phyloP scores from a whole-genome alignment of 2,113 vertebrate species.

The Calyptommatus sinebrachiatus region DNA sequence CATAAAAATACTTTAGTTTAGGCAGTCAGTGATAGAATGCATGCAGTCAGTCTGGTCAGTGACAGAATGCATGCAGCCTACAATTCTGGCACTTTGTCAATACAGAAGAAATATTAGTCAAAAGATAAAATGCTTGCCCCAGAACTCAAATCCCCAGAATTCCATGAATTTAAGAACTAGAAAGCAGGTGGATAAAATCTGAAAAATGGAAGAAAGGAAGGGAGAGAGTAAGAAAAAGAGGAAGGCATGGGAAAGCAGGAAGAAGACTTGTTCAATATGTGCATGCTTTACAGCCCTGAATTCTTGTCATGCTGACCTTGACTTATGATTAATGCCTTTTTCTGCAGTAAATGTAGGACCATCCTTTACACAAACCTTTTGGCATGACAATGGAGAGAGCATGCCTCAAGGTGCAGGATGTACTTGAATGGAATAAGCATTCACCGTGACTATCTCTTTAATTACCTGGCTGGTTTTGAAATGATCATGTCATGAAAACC shows the following conservation, averaged over 20 bases:
- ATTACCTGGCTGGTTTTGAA: conserved; percentile 36
- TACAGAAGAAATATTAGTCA: neutral
- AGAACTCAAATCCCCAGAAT: conserved; percentile 6
- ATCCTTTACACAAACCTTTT: conserved; percentile 32
- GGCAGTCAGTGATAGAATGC: conserved; percentile 33
- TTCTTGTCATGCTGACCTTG: conserved; percentile 55
- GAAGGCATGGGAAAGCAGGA: neutral
- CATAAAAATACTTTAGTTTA: conserved; percentile 23
- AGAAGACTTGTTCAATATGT: conserved; percentile 1
- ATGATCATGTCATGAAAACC: conserved; percentile 12
- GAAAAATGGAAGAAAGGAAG: conserved; percentile 34
- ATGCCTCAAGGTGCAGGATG: neutral
- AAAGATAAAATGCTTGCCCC: conserved; percentile 38
- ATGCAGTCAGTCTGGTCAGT: conserved; percentile 29
- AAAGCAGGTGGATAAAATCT: conserved; percentile 7
- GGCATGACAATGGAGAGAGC: conserved; percentile 29
- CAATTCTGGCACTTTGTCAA: conserved; percentile 25
- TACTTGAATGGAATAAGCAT: conserved; percentile 2
- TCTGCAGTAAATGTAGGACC: conserved; percentile 18
- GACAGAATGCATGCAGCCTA: conserved; percentile 2
- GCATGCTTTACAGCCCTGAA: conserved; percentile 10
- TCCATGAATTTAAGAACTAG: neutral
- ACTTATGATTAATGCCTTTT: conserved; percentile 39
- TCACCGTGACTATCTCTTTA: conserved; percentile 21
- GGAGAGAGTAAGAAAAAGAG: neutral